Evolutionary conservation across 2,113 vertebrate species (phyloP), one percentile per base, ranked within the genome.

Genomic region (Oryzias javanicus): DNA sequence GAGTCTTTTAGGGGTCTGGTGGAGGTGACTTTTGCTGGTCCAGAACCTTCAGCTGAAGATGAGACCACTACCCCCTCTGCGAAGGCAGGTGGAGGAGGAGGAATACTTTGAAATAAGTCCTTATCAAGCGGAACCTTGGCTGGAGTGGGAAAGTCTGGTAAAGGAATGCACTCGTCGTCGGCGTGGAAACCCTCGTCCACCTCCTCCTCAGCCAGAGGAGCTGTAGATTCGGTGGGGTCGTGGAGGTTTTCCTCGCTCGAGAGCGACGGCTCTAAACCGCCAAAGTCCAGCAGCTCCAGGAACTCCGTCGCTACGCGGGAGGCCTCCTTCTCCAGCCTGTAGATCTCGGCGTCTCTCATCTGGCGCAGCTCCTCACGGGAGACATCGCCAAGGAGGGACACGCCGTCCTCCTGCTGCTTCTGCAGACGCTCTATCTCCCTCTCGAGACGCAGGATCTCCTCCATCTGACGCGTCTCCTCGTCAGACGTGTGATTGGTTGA

Each of bases 401-500:
- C 90, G n/a, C 92, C 91, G 19, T 94, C 94, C 44, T 93, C 90
- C 6, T 93, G 92, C 82, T 95, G 94, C 76, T 87, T 91, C 76
- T 95, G 94, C 64, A 96, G 78, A 5, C 93, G 93, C 71, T 96
- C 94, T 19, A 96, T 96, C 89, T 97, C 95, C 61, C 91, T 89
- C 83, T 96, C 95, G 62, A 97, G 85, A 6, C 94, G 89, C 70
- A 94, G 88, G 70, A 97, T 96, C 88, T 95, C 93, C 81, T 95
- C 93, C 94, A 97, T 95, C 85, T 96, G 95, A 60, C 91, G 92
- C 69, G 87, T 92, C 76, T 96, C 95, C 63, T 95, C 94, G 70
- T 94, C 93, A 20, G 92, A 90, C 40, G 92, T 79, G 16, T 81
- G 78, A 50, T 48, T 84, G 70, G 58, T 10, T 55, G 81, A 79